These are phyloP conservation scores for Macroglossus sobrinus DNA, from an alignment of 2,113 vertebrate species.

Conservation along the genomic window DNA sequence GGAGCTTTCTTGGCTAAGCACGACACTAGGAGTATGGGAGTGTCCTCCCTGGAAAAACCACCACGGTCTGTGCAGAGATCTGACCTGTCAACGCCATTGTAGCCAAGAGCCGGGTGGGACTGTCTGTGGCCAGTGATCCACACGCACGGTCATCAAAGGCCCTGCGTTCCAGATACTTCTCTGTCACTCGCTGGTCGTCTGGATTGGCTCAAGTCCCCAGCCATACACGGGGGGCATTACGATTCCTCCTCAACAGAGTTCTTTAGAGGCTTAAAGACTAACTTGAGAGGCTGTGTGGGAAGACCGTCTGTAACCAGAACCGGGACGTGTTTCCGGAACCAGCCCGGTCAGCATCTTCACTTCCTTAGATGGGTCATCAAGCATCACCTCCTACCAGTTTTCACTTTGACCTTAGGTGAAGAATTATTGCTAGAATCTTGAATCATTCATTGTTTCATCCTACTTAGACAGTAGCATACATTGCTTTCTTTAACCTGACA, in stretches of 20 bases:
- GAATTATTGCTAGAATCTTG: neutral
- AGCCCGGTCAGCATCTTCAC: neutral
- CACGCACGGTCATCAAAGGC: neutral
- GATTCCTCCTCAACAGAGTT: neutral
- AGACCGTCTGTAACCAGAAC: neutral
- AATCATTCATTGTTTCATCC: neutral
- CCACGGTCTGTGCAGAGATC: neutral
- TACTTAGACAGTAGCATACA: neutral
- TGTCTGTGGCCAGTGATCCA: neutral
- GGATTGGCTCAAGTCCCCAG: neutral
- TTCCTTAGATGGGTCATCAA: neutral
- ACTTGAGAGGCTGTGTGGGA: neutral
- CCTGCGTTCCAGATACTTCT: neutral
- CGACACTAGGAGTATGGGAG: no score
- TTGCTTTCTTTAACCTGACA: neutral
- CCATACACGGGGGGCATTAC: neutral
- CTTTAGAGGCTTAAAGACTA: neutral
- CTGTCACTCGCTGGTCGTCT: neutral
- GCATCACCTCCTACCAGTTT: neutral
- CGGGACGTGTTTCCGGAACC: neutral
- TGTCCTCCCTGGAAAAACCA: neutral
- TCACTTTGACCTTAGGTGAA: neutral
- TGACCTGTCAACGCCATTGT: fast-evolving
- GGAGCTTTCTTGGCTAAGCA: neutral
- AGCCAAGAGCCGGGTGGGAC: neutral